These are phyloP conservation scores for Antheraea pernyi DNA, from an alignment of 1,140 invertebrate species.

Conservation along the genomic window DNA sequence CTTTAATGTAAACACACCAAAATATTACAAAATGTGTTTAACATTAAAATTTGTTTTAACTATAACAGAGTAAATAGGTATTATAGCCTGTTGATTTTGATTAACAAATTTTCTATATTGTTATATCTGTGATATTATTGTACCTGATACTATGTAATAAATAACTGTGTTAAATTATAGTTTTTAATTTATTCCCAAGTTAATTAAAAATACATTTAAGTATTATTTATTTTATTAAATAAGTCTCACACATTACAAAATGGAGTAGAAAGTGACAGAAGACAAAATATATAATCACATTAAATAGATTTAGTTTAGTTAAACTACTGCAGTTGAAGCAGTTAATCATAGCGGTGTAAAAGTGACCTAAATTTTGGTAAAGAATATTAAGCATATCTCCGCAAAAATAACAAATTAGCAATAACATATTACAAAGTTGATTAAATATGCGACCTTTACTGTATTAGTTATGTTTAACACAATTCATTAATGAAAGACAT, in stretches of 20 bases:
- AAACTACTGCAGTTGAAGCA: too few relatives aligned
- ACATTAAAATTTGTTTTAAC: conserved; percentile 39
- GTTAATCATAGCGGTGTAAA: too few relatives aligned
- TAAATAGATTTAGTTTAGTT: too few relatives aligned
- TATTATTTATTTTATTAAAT: conserved; percentile 13
- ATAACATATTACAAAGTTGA: not conserved
- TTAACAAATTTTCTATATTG: conserved; percentile 12
- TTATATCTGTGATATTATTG: conserved; percentile 48
- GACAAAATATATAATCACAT: too few relatives aligned
- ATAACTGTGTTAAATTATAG: conserved; percentile 12
- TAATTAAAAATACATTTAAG: conserved; percentile 14
- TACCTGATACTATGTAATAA: conserved; percentile 40
- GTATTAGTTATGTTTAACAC: conserved; percentile 49
- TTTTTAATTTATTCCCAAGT: conserved; percentile 9
- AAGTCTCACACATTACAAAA: conserved; percentile 9
- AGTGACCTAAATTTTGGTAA: too few relatives aligned
- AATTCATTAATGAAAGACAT: conserved; percentile 68
- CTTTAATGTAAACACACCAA: conserved; percentile 72
- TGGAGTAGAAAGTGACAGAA: not conserved
- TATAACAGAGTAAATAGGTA: conserved; percentile 23
- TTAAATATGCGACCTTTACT: conserved; percentile 12
- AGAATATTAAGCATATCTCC: too few relatives aligned
- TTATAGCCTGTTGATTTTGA: not conserved
- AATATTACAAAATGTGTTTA: conserved; percentile 47
- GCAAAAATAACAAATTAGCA: not conserved